Evolutionary conservation across 2,797 vertebrate genomes (phyloP).

Genomic region (Cyprinella venusta): DNA sequence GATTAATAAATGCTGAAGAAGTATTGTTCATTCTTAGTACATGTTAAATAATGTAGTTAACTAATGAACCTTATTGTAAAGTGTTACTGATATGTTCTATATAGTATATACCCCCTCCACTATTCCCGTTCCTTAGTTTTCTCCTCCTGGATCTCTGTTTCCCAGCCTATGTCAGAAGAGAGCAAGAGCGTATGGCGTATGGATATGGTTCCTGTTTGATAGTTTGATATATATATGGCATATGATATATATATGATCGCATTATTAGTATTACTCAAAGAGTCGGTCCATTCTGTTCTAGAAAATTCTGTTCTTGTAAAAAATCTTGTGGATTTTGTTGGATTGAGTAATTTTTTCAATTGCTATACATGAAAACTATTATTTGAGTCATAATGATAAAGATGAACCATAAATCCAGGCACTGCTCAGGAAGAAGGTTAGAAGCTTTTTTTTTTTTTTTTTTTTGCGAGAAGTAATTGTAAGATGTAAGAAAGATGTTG

Average conservation of each 20-base stretch:
- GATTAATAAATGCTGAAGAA: too few relatives aligned
- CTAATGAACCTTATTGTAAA: too few relatives aligned
- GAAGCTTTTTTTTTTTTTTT: not conserved
- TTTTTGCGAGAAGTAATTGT: too few relatives aligned
- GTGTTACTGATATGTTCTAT: too few relatives aligned
- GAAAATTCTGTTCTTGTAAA: not conserved
- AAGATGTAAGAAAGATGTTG: too few relatives aligned
- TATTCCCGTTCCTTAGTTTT: slow-evolving; percentile 43
- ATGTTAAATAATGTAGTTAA: too few relatives aligned
- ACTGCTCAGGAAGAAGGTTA: not conserved
- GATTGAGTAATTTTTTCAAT: not conserved
- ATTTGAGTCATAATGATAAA: not conserved
- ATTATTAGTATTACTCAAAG: not conserved
- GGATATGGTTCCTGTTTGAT: too few relatives aligned
- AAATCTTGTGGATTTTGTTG: not conserved
- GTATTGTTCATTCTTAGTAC: too few relatives aligned
- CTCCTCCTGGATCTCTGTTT: slow-evolving; percentile 46
- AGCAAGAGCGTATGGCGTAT: not conserved
- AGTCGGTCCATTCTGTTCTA: not conserved
- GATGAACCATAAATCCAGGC: not conserved
- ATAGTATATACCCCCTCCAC: slow-evolving; percentile 33
- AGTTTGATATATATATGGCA: too few relatives aligned
- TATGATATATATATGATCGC: not conserved
- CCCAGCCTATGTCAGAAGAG: slow-evolving; percentile 57
- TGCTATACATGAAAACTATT: not conserved